Percentiles rank a stretch among this genome's conserved stretches.
Conservation (phyloP, 2,888 invertebrate genomes). For the Lasioglossum marginatum region DNA sequence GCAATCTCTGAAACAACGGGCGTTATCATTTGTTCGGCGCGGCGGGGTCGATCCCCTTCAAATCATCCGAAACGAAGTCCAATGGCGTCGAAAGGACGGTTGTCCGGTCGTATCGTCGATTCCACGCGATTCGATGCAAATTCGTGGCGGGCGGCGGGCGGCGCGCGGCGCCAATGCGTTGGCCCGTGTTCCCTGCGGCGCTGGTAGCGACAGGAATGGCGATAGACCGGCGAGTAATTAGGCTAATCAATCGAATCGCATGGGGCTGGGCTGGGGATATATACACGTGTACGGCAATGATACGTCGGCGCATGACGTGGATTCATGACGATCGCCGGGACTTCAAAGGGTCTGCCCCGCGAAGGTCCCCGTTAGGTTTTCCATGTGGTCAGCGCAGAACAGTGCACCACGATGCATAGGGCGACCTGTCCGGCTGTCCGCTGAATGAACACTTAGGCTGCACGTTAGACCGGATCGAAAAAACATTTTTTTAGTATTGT, state of each 20-base stretch:
- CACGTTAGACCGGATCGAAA: too few relatives aligned
- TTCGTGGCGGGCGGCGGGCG: too few relatives aligned
- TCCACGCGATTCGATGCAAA: constrained; percentile 53
- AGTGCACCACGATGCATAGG: background rate
- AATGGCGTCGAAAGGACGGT: background rate
- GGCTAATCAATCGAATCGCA: constrained; percentile 70
- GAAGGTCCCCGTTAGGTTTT: constrained; percentile 8
- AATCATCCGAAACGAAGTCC: constrained; percentile 1
- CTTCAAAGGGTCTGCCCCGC: constrained; percentile 55
- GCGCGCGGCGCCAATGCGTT: constrained; percentile 45
- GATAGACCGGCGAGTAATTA: constrained; percentile 69
- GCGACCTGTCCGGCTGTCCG: too few relatives aligned
- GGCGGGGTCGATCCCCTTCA: background rate
- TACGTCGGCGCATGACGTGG: constrained; percentile 43
- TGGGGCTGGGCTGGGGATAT: constrained; percentile 22
- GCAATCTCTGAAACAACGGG: background rate
- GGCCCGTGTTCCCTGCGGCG: constrained; percentile 49
- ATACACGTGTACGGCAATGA: constrained; percentile 48
- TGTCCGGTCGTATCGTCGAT: background rate
- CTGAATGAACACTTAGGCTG: too few relatives aligned
- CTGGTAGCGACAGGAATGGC: constrained; percentile 58
- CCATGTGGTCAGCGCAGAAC: background rate
- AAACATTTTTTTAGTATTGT: too few relatives aligned
- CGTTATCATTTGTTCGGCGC: background rate
- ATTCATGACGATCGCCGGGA: constrained; percentile 46